phyloP scores from a whole-genome alignment of 2,888 invertebrate genomes.

The Oscheius sp. region DNA sequence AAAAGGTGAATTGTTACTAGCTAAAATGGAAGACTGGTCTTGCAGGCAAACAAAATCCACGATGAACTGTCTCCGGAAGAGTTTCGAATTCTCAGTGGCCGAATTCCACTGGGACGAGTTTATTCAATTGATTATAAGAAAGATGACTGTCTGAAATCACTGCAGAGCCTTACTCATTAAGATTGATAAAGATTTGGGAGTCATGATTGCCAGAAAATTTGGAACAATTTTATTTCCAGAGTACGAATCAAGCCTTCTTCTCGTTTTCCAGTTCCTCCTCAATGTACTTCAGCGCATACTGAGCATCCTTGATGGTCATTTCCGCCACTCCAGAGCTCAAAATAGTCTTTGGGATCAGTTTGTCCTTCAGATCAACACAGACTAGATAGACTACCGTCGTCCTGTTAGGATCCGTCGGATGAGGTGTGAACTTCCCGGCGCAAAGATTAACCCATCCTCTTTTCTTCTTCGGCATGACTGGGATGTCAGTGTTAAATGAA shows the following conservation, averaged over 20 bases:
- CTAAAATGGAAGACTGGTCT: no score
- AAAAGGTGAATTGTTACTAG: no score
- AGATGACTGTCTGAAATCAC: no score
- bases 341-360: slow-evolving; percentile 35
- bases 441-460: slow-evolving; percentile 35
- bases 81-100: no score
- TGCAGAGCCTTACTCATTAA: no score
- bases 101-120: no score
- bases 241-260: slow-evolving; percentile 12
- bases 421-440: slow-evolving; percentile 35
- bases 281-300: slow-evolving; percentile 34
- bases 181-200: no score
- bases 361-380: slow-evolving; percentile 39
- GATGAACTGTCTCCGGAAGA: no score
- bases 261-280: slow-evolving; percentile 34
- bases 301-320: slow-evolving; percentile 38
- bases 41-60: no score
- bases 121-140: no score
- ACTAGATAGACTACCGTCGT: slow-evolving; percentile 37
- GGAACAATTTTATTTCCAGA: not conserved
- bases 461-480: slow-evolving; percentile 40
- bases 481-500: slow-evolving; percentile 40
- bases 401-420: slow-evolving; percentile 26
- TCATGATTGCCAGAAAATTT: not conserved
- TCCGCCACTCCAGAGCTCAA: slow-evolving; percentile 35